phyloP scores from a whole-genome alignment of 64 coral and sea anemone genomes.

The Platygyra sinensis region DNA sequence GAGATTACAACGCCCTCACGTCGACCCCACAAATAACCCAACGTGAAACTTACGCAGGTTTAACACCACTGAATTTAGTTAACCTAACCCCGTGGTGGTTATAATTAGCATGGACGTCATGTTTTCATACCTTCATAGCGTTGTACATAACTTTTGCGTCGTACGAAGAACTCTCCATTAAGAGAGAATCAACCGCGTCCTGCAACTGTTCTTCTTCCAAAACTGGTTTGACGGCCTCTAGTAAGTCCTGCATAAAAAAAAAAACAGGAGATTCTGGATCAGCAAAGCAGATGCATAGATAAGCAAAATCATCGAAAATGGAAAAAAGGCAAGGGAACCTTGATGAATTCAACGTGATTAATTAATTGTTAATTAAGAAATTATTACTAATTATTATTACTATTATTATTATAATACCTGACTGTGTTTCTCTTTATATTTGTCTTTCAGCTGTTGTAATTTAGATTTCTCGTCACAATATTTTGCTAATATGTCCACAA shows the following conservation, averaged over 20 bases:
- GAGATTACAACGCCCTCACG: too few species aligned
- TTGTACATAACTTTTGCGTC: conserved; percentile 66
- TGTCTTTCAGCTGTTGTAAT: conserved; percentile 55
- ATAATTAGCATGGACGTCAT: not conserved
- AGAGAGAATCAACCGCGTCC: conserved; percentile 55
- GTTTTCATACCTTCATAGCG: conserved; percentile 67
- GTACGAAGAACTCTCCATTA: conserved; percentile 17
- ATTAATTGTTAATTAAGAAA: not conserved
- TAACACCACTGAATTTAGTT: too few species aligned
- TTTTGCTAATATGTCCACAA: conserved; percentile 67
- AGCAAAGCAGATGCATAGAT: too few species aligned
- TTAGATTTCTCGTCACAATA: conserved; percentile 57
- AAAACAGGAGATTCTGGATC: too few species aligned
- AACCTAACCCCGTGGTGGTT: not conserved
- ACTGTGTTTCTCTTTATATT: conserved; percentile 68
- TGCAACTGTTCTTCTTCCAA: conserved; percentile 57
- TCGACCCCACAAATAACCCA: too few species aligned
- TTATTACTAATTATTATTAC: not conserved
- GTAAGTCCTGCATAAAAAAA: conserved; percentile 31
- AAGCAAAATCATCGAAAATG: too few species aligned
- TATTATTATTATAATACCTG: too few species aligned
- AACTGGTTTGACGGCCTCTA: conserved; percentile 58
- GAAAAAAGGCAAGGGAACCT: not conserved
- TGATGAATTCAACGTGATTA: not conserved
- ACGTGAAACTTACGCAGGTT: too few species aligned